A percentile compares a stretch with the other conserved stretches of the same genome.
Evolutionary conservation across 2,113 vertebrate species (phyloP).

Genomic region (Trachemys scripta): DNA sequence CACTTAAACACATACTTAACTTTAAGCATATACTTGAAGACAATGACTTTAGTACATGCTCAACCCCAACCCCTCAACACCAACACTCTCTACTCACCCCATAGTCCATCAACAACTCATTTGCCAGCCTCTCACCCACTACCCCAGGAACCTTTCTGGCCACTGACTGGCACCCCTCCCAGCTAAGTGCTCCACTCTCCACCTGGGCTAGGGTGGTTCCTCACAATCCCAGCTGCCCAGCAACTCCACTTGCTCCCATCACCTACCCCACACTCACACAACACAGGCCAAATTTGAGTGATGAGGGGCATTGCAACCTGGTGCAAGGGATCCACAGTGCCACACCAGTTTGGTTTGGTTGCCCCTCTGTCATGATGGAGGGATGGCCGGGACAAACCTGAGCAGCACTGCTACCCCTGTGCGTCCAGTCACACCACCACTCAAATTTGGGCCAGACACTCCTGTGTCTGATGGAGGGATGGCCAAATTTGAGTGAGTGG

Average conservation of each 20-base stretch:
- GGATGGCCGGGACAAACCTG: neutral
- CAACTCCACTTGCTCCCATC: neutral
- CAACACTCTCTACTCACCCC: accelerated
- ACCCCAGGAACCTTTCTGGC: neutral
- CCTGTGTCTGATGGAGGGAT: neutral
- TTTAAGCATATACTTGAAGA: neutral
- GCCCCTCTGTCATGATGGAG: neutral
- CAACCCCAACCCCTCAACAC: neutral
- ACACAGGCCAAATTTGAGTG: neutral
- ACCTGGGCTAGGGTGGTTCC: neutral
- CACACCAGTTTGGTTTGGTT: neutral
- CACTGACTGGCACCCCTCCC: neutral
- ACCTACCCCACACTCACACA: neutral
- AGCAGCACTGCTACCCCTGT: no score
- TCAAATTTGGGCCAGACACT: neutral
- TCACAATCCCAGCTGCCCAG: neutral
- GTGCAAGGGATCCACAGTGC: neutral
- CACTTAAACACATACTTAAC: neutral
- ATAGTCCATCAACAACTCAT: neutral
- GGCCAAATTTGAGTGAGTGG: neutral
- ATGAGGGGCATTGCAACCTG: neutral
- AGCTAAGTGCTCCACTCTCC: neutral
- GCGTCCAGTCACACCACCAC: neutral
- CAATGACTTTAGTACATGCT: neutral
- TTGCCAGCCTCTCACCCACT: neutral